These are phyloP conservation scores for Hassar affinis DNA, from an alignment of 2,113 vertebrate species.

Conservation along the genomic window DNA sequence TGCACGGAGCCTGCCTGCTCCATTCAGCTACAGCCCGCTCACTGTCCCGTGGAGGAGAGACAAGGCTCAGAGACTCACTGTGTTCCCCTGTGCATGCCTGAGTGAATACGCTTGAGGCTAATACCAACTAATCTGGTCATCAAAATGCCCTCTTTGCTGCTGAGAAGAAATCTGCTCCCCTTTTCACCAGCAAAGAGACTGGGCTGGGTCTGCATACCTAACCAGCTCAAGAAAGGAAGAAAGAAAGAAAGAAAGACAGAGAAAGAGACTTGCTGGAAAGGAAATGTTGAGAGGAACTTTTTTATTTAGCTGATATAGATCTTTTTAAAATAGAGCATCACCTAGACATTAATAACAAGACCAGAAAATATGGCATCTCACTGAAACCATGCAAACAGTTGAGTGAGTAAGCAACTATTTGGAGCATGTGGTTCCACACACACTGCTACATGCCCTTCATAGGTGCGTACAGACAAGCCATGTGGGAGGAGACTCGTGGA, in stretches of 20 bases:
- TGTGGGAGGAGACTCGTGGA: slow-evolving; percentile 25
- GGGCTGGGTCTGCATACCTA: slow-evolving; percentile 48
- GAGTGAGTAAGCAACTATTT: slow-evolving; percentile 8
- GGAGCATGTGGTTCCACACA: slow-evolving; percentile 13
- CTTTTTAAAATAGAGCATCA: neutral
- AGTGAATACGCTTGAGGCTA: slow-evolving; percentile 65
- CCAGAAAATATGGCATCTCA: neutral
- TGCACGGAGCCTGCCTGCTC: slow-evolving; percentile 26
- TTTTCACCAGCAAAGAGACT: slow-evolving; percentile 39
- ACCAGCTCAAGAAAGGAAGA: slow-evolving; percentile 35
- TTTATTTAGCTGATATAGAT: neutral
- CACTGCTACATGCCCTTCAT: slow-evolving; percentile 27
- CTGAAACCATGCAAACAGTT: neutral
- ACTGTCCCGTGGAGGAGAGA: slow-evolving; percentile 49
- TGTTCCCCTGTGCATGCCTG: slow-evolving; percentile 61
- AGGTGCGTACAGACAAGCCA: slow-evolving; percentile 34
- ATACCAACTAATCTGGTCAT: slow-evolving; percentile 71
- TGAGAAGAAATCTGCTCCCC: slow-evolving; percentile 57
- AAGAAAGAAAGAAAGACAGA: neutral
- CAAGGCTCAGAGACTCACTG: slow-evolving; percentile 54
- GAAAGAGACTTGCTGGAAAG: neutral
- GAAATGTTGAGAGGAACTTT: slow-evolving; percentile 22
- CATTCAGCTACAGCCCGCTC: slow-evolving; percentile 58
- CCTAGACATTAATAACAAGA: neutral
- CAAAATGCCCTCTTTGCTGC: slow-evolving; percentile 61